Conservation (phyloP, 1,140 invertebrate species). For the Pseudomyrmex cubaensis region DNA sequence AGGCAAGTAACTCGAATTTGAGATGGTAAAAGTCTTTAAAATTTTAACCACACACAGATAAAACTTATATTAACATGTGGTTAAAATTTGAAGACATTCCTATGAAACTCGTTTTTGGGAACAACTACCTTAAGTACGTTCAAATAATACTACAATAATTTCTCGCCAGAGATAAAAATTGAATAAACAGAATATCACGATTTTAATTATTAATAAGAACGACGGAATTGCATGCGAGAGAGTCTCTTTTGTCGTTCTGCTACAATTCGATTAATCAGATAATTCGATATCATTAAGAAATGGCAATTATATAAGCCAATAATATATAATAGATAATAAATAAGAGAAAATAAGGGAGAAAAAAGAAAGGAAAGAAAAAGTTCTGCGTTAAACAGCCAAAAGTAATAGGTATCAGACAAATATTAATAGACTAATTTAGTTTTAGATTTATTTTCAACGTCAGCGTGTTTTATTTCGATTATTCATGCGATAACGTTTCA, state of each 20-base stretch:
- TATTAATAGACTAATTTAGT: slow-evolving; percentile 14
- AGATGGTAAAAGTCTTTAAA: no score
- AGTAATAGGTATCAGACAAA: slow-evolving; percentile 10
- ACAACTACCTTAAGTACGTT: no score
- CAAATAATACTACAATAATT: slow-evolving; percentile 27
- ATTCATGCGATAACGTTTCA: slow-evolving; percentile 50
- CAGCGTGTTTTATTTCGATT: slow-evolving; percentile 40
- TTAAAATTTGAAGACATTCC: no score
- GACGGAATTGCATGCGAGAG: background rate
- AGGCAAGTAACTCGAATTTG: no score
- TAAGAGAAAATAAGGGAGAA: background rate
- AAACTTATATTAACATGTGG: no score
- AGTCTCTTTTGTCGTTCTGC: slow-evolving; percentile 16
- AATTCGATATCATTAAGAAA: slow-evolving; percentile 41
- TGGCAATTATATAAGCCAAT: no score
- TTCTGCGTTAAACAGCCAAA: background rate
- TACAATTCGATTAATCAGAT: slow-evolving; percentile 42
- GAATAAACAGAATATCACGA: slow-evolving; percentile 28
- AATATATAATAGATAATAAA: no score
- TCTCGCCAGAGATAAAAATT: slow-evolving; percentile 13
- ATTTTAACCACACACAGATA: no score
- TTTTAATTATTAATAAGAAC: slow-evolving; percentile 51
- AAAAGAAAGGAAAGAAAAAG: background rate
- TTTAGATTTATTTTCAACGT: slow-evolving; percentile 39
- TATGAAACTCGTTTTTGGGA: no score